Percentiles rank a stretch among this genome's conserved stretches.
These are phyloP conservation scores for Procambarus clarkii DNA, from an alignment of 1,140 invertebrate genomes.

Conservation along the genomic window DNA sequence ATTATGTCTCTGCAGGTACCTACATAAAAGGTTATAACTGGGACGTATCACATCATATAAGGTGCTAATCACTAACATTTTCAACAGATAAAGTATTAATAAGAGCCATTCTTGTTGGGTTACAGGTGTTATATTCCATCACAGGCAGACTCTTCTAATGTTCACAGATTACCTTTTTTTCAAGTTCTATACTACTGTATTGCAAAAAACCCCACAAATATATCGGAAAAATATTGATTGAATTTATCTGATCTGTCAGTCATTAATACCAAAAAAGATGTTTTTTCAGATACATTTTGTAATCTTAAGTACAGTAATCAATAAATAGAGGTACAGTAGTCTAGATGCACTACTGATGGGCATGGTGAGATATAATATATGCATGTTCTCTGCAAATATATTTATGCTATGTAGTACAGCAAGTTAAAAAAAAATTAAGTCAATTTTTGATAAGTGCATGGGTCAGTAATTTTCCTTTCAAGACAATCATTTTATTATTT, in stretches of 20 bases:
- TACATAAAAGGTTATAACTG: neutral
- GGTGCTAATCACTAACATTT: neutral
- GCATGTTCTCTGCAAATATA: neutral
- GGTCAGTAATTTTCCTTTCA: too few species aligned
- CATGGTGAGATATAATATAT: neutral
- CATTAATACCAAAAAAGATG: neutral
- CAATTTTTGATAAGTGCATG: too few species aligned
- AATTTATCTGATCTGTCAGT: neutral
- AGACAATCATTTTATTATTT: too few species aligned
- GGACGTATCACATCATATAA: neutral
- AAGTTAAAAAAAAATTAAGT: too few species aligned
- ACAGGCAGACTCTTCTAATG: neutral
- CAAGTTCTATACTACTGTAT: too few species aligned
- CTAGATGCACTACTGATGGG: neutral
- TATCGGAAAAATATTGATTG: too few species aligned
- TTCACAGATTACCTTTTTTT: neutral
- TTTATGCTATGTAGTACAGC: neutral
- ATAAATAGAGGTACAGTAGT: neutral
- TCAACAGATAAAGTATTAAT: neutral
- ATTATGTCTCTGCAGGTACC: constrained; percentile 4
- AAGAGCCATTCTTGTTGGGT: neutral
- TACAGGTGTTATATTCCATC: neutral
- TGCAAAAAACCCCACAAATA: too few species aligned
- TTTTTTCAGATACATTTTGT: neutral
- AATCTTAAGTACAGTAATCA: neutral